Evolutionary conservation across 2,888 invertebrate species (phyloP).

Genomic region (Lasioglossum lativentre): DNA sequence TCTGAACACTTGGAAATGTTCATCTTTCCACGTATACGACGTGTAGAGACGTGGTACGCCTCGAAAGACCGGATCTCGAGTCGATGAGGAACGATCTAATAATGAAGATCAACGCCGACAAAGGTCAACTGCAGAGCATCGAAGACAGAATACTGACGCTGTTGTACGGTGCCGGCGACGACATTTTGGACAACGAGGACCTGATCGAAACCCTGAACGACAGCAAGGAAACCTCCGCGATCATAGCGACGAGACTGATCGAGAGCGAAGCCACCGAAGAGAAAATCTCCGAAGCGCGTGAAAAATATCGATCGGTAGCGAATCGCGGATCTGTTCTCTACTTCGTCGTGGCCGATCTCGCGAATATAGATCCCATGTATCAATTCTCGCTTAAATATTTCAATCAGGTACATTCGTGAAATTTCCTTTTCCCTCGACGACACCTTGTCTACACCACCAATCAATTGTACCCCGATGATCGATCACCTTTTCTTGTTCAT

Average conservation of each 20-base stretch:
- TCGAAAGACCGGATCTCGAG: conserved; percentile 96
- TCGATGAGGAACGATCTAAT: conserved; percentile 92
- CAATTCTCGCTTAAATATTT: conserved; percentile 97
- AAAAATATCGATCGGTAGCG: conserved; percentile 94
- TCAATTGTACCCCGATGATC: not conserved
- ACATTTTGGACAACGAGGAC: conserved; percentile 97
- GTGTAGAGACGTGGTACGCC: conserved; percentile 92
- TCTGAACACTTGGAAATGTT: not conserved
- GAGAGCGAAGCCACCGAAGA: conserved; percentile 95
- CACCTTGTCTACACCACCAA: not conserved
- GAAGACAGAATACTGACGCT: conserved; percentile 96
- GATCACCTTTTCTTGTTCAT: not conserved
- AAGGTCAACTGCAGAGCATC: conserved; percentile 92
- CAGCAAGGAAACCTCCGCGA: conserved; percentile 96
- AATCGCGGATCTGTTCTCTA: conserved; percentile 95
- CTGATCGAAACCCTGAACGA: conserved; percentile 95
- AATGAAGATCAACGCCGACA: conserved; percentile 93
- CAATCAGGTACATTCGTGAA: conserved; percentile 86
- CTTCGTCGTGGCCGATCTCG: conserved; percentile 95
- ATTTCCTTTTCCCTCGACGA: not conserved
- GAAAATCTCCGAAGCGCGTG: conserved; percentile 93
- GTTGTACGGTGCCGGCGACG: conserved; percentile 93
- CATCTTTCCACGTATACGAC: conserved; percentile 71
- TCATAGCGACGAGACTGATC: conserved; percentile 94
- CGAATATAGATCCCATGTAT: conserved; percentile 98